Conservation (phyloP, 2,113 vertebrate genomes). For the Thymallus thymallus region DNA sequence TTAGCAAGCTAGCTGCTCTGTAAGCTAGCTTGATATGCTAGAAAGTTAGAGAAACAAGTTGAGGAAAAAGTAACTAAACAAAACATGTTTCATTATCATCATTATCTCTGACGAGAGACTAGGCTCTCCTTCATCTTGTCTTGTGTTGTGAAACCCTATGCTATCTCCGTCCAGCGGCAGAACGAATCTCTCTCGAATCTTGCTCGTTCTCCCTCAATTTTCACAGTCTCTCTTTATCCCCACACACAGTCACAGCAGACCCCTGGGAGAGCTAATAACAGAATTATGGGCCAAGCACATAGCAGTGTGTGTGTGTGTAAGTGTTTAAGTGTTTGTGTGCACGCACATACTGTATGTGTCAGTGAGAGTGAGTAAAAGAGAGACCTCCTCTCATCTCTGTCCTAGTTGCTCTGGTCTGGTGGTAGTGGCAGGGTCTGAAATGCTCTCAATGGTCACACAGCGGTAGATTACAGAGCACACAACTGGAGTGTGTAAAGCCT, state of each 20-base stretch:
- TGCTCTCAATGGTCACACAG: conserved; percentile 31
- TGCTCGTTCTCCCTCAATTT: conserved; percentile 3
- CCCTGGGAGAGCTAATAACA: conserved; percentile 32
- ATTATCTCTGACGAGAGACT: neutral
- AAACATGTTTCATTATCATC: too few species aligned
- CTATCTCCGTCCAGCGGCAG: neutral
- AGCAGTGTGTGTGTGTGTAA: neutral
- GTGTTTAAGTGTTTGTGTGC: too few species aligned
- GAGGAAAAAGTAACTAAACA: too few species aligned
- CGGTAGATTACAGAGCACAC: conserved; percentile 45
- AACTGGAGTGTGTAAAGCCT: conserved; percentile 63
- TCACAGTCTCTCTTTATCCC: conserved; percentile 1
- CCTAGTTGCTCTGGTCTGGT: conserved; percentile 19
- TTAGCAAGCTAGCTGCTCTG: too few species aligned
- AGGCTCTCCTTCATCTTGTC: neutral
- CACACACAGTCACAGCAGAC: conserved; percentile 10
- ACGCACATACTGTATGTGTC: conserved; percentile 12
- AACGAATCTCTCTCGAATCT: conserved; percentile 11
- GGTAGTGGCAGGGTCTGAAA: conserved; percentile 16
- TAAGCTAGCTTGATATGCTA: too few species aligned
- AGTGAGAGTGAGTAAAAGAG: neutral
- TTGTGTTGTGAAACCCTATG: too few species aligned
- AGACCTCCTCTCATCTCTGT: neutral
- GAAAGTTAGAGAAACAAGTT: too few species aligned
- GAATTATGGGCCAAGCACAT: neutral